Percentiles rank a stretch among this genome's conserved stretches.
Evolutionary conservation across 2,888 invertebrate genomes (phyloP).

Genomic region (Andrena dorsata): DNA sequence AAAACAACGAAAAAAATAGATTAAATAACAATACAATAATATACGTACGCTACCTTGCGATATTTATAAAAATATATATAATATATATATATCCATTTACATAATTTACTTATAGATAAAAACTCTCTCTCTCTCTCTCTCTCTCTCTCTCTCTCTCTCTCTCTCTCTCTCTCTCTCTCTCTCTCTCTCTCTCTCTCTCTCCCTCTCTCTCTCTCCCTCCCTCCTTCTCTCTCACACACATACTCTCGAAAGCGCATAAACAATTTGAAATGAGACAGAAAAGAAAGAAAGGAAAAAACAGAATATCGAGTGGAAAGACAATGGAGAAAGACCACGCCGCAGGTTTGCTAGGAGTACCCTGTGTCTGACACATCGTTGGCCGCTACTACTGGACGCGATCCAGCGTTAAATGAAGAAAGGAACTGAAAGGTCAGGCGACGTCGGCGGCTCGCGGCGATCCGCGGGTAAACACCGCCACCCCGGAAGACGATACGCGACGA

Average conservation of each 20-base stretch:
- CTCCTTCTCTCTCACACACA: not conserved
- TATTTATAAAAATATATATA: slow-evolving; percentile 54
- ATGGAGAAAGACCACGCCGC: slow-evolving; percentile 20
- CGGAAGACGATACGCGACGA: slow-evolving; percentile 10
- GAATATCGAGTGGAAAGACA: slow-evolving; percentile 39
- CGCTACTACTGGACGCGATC: slow-evolving; percentile 29
- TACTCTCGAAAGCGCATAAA: slow-evolving; percentile 38
- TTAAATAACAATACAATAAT: slow-evolving; percentile 59
- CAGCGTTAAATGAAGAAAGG: slow-evolving; percentile 32
- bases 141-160: not conserved
- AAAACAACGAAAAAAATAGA: slow-evolving; percentile 52
- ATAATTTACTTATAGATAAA: slow-evolving; percentile 58
- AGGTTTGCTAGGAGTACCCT: not conserved
- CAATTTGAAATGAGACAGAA: slow-evolving; percentile 39
- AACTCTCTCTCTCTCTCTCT: slow-evolving; percentile 33
- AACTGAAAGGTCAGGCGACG: slow-evolving; percentile 30
- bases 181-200: not conserved
- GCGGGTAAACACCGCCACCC: not conserved
- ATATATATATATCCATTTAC: slow-evolving; percentile 38
- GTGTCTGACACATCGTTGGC: slow-evolving; percentile 47
- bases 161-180: not conserved
- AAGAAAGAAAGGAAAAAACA: slow-evolving; percentile 24
- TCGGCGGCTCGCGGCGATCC: slow-evolving; percentile 23
- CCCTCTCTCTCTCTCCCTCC: not conserved
- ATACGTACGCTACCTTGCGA: slow-evolving; percentile 37